Conservation (phyloP, 2,113 vertebrate genomes). For the Zonotrichia leucophrys region DNA sequence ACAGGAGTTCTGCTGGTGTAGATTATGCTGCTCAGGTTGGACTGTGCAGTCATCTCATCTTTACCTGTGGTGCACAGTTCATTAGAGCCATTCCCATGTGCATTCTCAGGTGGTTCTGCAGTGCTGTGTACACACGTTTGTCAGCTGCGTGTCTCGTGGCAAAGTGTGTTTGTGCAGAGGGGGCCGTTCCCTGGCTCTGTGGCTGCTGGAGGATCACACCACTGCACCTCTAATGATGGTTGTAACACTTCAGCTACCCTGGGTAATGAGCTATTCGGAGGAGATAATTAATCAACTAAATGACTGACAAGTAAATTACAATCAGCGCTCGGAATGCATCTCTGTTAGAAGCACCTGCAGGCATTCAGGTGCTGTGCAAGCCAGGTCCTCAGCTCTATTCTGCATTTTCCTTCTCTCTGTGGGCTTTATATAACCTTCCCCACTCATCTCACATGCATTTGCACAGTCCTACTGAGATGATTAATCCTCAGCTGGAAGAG, state of each 20-base stretch:
- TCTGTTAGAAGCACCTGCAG: slow-evolving; percentile 21
- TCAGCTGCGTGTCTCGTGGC: neutral
- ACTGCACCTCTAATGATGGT: neutral
- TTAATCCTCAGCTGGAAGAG: neutral
- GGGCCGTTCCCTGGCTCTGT: neutral
- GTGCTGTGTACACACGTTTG: rapidly evolving
- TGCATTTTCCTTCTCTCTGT: neutral
- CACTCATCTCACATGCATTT: neutral
- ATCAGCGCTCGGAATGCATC: neutral
- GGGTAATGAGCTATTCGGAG: slow-evolving; percentile 5
- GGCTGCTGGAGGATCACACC: neutral
- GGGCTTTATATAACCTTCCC: slow-evolving; percentile 24
- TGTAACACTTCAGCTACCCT: neutral
- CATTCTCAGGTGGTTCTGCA: neutral
- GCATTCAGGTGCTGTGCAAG: neutral
- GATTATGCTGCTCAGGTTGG: neutral
- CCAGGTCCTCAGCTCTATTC: neutral
- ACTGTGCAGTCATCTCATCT: neutral
- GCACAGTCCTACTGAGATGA: neutral
- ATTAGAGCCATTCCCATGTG: neutral
- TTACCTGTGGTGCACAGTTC: neutral
- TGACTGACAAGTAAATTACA: slow-evolving; percentile 45
- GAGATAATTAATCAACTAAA: slow-evolving; percentile 20
- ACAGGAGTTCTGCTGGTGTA: neutral
- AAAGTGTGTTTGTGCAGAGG: neutral